Evolutionary conservation across 1,140 invertebrate species (phyloP).

Genomic region (Cotesia glomerata): DNA sequence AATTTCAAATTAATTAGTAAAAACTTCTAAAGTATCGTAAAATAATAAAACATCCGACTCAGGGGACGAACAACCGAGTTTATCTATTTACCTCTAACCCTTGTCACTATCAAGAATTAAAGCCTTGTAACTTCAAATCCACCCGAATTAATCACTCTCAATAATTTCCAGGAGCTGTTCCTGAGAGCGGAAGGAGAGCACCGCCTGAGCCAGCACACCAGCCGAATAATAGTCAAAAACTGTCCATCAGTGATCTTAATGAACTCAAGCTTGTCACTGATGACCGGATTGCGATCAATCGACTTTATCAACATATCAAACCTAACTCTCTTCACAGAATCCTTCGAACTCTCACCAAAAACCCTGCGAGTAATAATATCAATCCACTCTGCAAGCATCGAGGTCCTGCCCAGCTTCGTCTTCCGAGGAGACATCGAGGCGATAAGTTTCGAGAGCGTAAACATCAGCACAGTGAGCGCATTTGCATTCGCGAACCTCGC

Average conservation of each 20-base stretch:
- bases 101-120: no score
- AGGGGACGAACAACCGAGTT: no score
- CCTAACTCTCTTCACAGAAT: slow-evolving; percentile 56
- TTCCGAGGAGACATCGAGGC: slow-evolving; percentile 75
- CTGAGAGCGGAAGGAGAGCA: slow-evolving; percentile 66
- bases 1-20: no score
- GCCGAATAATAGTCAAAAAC: slow-evolving; percentile 62
- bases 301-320: slow-evolving; percentile 61
- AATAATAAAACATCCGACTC: no score
- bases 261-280: slow-evolving; percentile 61
- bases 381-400: slow-evolving; percentile 60
- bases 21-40: no score
- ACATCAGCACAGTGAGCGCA: slow-evolving; percentile 69
- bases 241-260: slow-evolving; percentile 64
- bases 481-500: slow-evolving; percentile 76
- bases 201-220: slow-evolving; percentile 62
- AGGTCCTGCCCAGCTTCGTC: slow-evolving; percentile 70
- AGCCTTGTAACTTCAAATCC: neutral
- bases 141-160: neutral
- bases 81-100: no score
- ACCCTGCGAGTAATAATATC: slow-evolving; percentile 47
- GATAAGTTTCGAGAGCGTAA: slow-evolving; percentile 69
- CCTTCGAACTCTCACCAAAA: slow-evolving; percentile 51
- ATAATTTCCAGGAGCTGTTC: slow-evolving; percentile 64
- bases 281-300: slow-evolving; percentile 60